Evolutionary conservation across 1,140 invertebrate genomes (phyloP).

Genomic region (Brachionus plicatilis): DNA sequence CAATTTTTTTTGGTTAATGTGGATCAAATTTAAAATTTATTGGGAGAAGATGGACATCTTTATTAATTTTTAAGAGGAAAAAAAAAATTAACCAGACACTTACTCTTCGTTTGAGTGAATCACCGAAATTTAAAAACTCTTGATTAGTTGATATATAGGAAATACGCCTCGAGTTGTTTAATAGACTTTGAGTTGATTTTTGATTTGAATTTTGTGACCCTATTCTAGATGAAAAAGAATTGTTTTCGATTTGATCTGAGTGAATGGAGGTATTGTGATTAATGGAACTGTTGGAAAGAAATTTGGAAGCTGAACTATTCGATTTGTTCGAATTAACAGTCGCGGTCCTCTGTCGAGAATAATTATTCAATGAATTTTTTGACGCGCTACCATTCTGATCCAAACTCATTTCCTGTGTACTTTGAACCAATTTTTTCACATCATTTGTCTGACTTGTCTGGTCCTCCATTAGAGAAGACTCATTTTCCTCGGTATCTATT

Average conservation of each 20-base stretch:
- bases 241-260: not conserved
- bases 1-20: too few relatives aligned
- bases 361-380: not conserved
- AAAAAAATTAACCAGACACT: not conserved
- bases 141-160: not conserved
- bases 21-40: too few relatives aligned
- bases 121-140: constrained; percentile 10
- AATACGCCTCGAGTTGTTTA: not conserved
- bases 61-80: too few relatives aligned
- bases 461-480: not conserved
- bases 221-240: not conserved
- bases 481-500: constrained; percentile 29
- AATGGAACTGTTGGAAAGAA: not conserved
- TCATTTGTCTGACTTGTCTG: not conserved
- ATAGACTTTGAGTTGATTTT: not conserved
- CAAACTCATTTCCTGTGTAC: not conserved
- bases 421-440: constrained; percentile 2
- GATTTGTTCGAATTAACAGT: not conserved
- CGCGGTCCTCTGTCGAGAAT: not conserved
- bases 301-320: not conserved
- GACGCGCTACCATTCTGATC: not conserved
- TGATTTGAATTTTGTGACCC: not conserved
- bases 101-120: constrained; percentile 22
- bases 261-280: constrained; percentile 10
- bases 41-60: too few relatives aligned